Evolutionary conservation across 2,113 vertebrate species (phyloP).

Genomic region (Neodon shergylaensis): DNA sequence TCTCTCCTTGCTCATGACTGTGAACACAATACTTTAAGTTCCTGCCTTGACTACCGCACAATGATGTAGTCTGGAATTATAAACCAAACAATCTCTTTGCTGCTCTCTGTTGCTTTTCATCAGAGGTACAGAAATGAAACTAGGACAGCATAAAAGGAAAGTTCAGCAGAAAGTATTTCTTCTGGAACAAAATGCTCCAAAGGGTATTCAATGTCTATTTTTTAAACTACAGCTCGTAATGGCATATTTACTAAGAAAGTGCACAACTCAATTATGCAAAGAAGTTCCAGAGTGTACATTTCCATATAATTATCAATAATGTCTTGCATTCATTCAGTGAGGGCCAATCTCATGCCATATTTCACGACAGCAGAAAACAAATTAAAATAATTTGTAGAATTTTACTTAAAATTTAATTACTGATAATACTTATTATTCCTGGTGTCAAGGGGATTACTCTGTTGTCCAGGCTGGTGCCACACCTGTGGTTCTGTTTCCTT

Average conservation of each 20-base stretch:
- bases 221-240: background rate
- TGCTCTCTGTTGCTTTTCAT: background rate
- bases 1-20: background rate
- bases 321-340: background rate
- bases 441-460: background rate
- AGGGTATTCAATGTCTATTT: background rate
- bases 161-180: background rate
- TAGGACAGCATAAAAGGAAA: background rate
- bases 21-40: background rate
- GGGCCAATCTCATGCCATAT: background rate
- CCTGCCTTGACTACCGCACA: too few species aligned
- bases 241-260: background rate
- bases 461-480: background rate
- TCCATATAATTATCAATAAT: background rate
- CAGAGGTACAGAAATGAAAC: background rate
- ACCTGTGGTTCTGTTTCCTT: background rate
- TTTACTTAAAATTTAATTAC: background rate
- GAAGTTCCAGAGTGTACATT: background rate
- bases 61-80: background rate
- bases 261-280: background rate
- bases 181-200: slow-evolving; percentile 1
- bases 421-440: background rate
- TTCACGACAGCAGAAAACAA: background rate
- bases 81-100: background rate
- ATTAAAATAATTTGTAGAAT: background rate